Evolutionary conservation across 1,140 invertebrate genomes (phyloP).

Genomic region (Saccostrea cuccullata): DNA sequence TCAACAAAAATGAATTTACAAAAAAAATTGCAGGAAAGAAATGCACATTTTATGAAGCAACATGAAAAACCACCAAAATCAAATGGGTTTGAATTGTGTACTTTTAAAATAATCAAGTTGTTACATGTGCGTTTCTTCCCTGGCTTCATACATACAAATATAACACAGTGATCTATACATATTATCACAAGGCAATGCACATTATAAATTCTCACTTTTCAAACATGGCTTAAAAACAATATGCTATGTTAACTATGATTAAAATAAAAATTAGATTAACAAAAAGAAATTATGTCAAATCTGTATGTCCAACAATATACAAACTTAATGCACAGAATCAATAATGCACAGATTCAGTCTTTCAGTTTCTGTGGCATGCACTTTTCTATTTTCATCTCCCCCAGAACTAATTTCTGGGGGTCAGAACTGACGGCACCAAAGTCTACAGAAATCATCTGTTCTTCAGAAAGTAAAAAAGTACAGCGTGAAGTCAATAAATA

Average conservation of each 20-base stretch:
- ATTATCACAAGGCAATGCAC: constrained; percentile 4
- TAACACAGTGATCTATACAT: background rate
- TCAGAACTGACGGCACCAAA: background rate
- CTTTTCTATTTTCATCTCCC: background rate
- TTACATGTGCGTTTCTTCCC: background rate
- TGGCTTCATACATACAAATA: background rate
- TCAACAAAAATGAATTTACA: too few relatives aligned
- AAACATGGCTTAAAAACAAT: constrained; percentile 11
- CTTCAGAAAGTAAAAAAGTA: background rate
- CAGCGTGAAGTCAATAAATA: background rate
- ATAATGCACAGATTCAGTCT: background rate
- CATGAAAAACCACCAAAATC: too few relatives aligned
- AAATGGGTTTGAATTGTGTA: background rate
- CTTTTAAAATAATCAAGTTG: background rate
- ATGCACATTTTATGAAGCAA: too few relatives aligned
- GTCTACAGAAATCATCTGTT: background rate
- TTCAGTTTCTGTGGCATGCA: background rate
- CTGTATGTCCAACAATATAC: background rate
- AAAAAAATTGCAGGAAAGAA: too few relatives aligned
- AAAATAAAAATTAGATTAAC: constrained; percentile 14
- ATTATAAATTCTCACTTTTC: background rate
- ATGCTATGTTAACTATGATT: background rate
- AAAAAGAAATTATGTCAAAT: background rate
- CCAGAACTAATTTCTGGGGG: background rate
- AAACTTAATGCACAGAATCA: background rate